phyloP scores from a whole-genome alignment of 1,140 invertebrate genomes.

The Rhopalosiphum padi region DNA sequence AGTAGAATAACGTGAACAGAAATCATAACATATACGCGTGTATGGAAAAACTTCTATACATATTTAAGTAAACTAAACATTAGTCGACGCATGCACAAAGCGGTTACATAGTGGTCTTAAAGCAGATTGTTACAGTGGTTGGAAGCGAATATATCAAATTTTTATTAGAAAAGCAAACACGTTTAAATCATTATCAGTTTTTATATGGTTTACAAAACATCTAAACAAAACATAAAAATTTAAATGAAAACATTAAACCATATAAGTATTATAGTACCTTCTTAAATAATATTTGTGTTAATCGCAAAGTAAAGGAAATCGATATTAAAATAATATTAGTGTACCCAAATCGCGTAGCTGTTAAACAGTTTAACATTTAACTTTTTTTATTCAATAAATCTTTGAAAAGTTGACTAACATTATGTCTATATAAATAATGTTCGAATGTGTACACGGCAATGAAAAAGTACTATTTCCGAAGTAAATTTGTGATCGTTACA shows the following conservation, averaged over 20 bases:
- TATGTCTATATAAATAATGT: neutral
- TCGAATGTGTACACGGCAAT: neutral
- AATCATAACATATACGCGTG: neutral
- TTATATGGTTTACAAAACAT: neutral
- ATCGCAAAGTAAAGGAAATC: neutral
- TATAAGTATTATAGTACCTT: neutral
- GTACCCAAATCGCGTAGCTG: no score
- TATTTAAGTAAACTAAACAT: constrained; percentile 1
- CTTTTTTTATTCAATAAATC: no score
- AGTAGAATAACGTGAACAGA: neutral
- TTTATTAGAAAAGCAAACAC: neutral
- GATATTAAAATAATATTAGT: no score
- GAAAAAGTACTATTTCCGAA: neutral
- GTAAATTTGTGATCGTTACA: neutral
- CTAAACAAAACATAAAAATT: neutral
- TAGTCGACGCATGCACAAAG: neutral
- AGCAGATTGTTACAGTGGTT: neutral
- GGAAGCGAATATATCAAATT: neutral
- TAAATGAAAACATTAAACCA: neutral
- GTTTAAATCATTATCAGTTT: neutral
- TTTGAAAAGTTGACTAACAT: no score
- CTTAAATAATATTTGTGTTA: neutral
- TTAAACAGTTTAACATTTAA: no score
- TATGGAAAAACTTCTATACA: neutral
- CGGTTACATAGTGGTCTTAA: neutral